Base-by-base conservation (phyloP, 2,113 vertebrate species). In the Dunckerocampus dactyliophorus region DNA sequence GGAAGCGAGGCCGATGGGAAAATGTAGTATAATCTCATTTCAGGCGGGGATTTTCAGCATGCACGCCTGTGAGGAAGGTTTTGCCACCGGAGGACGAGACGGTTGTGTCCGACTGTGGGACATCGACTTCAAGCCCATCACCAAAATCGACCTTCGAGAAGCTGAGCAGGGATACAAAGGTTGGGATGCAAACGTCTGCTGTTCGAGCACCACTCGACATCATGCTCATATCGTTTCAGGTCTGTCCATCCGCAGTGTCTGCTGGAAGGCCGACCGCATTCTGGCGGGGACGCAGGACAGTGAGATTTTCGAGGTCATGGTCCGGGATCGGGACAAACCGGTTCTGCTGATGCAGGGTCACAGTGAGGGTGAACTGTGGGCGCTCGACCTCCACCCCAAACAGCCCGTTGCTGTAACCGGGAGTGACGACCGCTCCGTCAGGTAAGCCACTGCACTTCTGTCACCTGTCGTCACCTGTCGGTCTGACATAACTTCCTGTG, bases 41-140 rank as follows among this genome's bases (percentile, higher is more conserved):
- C 66, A 98, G 97, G 95, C 96, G 20, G 97, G 96, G 77, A 98
- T 99, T 88, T 99, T 99, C 78, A 98, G 95, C 79, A 95, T 99
- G 94, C 95, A 98, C 37, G 88, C 92, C 8, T 95, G 94, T 56
- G 97, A 99, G 72, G 96, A 99, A 84, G 96, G 96, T 19, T 99
- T 98, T 64, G 95, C 94, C 67, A 99, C 95, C 0, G 97, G 97
- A 56, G 96, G 96, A 7, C 90, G 96, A 73, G 97, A 99, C 46
- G 96, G 97, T 57, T 98, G 96, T 76, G 94, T 99, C 74, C 85
- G 97, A 6, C 71, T 99, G 55, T 99, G 97, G 97, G 96, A 98
- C 59, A 89, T 87, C 0, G 95, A 97, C 72, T 98, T 98, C 89
- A 99, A 98, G 81, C 92, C 95, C 76, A 98, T 99, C 83, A 97